These are phyloP conservation scores for Chlorops oryzae DNA, from an alignment of 1,140 invertebrate species.

Conservation along the genomic window DNA sequence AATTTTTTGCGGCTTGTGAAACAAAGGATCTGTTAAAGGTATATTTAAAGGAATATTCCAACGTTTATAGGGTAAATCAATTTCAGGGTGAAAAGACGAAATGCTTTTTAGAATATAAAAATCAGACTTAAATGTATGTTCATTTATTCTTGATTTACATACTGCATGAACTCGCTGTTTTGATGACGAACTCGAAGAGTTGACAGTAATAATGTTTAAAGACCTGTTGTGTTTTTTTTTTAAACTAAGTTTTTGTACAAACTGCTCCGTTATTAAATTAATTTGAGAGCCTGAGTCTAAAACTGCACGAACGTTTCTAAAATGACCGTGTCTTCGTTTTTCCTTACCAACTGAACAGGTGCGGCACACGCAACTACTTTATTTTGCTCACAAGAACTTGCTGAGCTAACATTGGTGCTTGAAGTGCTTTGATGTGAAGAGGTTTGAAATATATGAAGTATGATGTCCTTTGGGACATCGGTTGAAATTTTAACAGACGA, in stretches of 20 bases:
- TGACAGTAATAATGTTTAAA: neutral
- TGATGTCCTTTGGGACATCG: no score
- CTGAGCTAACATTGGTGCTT: no score
- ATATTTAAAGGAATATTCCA: slow-evolving; percentile 18
- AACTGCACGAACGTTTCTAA: no score
- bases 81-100: neutral
- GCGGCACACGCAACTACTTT: no score
- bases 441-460: no score
- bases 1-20: slow-evolving; percentile 22
- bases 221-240: neutral
- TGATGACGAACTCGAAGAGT: neutral
- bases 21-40: slow-evolving; percentile 24
- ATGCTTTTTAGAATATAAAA: neutral
- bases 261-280: slow-evolving; percentile 3
- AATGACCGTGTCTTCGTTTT: no score
- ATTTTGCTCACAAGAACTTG: no score
- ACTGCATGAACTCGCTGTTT: neutral
- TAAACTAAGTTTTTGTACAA: slow-evolving; percentile 1
- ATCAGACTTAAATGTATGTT: neutral
- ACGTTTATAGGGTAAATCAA: neutral
- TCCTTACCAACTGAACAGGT: no score
- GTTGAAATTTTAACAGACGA: no score
- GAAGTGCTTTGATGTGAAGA: no score
- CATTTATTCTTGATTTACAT: neutral
- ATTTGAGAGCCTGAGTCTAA: slow-evolving; percentile 9